phyloP scores from a whole-genome alignment of 2,113 vertebrate species.

The Psittacara wagleri region DNA sequence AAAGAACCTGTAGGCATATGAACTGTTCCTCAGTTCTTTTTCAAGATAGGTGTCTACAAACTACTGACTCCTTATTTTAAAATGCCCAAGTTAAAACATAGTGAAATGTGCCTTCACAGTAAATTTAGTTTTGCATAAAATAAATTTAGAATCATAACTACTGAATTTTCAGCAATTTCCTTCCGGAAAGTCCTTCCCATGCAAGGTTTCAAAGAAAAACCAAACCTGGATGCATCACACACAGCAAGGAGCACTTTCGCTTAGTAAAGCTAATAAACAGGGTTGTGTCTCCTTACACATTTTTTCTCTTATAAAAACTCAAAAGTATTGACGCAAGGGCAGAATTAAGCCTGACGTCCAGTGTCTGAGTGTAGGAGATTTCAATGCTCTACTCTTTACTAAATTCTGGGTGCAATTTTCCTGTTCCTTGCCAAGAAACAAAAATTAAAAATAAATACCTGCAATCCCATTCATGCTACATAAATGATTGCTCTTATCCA shows the following conservation, averaged over 20 bases:
- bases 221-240: not conserved
- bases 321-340: not conserved
- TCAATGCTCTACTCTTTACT: not conserved
- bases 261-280: not conserved
- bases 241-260: not conserved
- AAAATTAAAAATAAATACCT: not conserved
- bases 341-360: not conserved
- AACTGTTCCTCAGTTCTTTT: not conserved
- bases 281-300: not conserved
- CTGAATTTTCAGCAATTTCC: not conserved
- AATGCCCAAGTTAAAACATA: not conserved
- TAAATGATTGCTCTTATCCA: not conserved
- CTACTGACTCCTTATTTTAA: not conserved
- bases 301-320: not conserved
- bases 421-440: not conserved
- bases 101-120: not conserved
- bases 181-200: not conserved
- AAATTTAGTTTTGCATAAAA: not conserved
- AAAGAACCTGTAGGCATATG: not conserved
- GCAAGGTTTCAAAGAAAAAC: not conserved
- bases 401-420: not conserved
- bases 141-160: not conserved
- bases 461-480: not conserved
- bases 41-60: not conserved
- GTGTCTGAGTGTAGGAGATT: not conserved